Base-by-base conservation (phyloP, 2,113 vertebrate species). In the Nerophis ophidion region DNA sequence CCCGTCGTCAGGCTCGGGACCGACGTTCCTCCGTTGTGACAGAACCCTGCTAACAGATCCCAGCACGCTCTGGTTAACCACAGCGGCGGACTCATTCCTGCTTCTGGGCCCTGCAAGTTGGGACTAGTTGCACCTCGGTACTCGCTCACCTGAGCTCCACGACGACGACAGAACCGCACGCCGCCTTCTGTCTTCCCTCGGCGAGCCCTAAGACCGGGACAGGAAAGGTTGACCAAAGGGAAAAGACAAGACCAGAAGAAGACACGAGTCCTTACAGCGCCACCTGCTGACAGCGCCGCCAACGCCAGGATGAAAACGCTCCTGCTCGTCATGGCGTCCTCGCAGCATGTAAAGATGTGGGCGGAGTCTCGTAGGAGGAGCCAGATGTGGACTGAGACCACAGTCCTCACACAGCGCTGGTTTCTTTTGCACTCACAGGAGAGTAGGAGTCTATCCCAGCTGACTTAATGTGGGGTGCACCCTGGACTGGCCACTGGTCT, bases 1-100 rank as follows among this genome's bases (percentile, higher is more conserved):
- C 70, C 68, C 0, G 53, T 46, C 0, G 12, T 19, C 60, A 75
- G 0, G 2, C 72, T 55, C 0, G 62, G 17, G 13, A 87, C 13
- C 0, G 86, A 80, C 0, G 45, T 63, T 12, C 85, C 87, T 17
- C 87, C 86, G 0, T 89, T 80, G 0, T 80, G 76, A 60, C 87
- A 89, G 46, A 60, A 2, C 2, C 9, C 66, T 40, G 34, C 81
- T 82, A 1, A 5, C 11, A 35, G n/a, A 55, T 55, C 15, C 5
- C 53, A 16, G 35, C 35, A 40, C 15, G 52, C 52, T 35, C 2
- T 12, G 36, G 8, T 55, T 16, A 56, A 17, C 53, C 35, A 16
- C 53, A 38, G 35, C 36, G 8, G 34, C 34, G 52, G 35, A 6
- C 36, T 56, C 36, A 17, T 42, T 40, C n/a, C 38, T 19, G 16